A percentile compares a stretch with the other conserved stretches of the same genome.
These are phyloP conservation scores for Heliocidaris erythrogramma DNA, from an alignment of 35 echinoderm and acorn worm species.

Conservation along the genomic window DNA sequence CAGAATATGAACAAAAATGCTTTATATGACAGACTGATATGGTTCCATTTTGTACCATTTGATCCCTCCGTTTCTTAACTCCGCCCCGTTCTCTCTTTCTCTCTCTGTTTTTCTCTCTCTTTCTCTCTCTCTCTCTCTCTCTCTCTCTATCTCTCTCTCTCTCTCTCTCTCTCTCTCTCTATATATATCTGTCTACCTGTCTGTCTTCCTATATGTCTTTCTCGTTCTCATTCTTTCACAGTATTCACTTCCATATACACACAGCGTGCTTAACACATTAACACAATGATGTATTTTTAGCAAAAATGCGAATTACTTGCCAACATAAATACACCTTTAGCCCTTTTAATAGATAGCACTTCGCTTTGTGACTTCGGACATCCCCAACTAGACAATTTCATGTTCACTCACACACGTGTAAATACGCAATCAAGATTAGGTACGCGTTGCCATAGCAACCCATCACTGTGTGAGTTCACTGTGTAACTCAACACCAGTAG, in stretches of 20 bases:
- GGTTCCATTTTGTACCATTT: too few species aligned
- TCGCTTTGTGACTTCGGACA: background rate
- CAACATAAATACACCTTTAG: background rate
- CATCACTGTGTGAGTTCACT: background rate
- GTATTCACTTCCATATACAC: too few species aligned
- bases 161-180: too few species aligned
- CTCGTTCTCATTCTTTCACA: too few species aligned
- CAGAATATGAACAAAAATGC: too few species aligned
- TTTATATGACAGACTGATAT: too few species aligned
- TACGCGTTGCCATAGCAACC: background rate
- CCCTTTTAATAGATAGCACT: background rate
- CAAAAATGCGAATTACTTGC: background rate
- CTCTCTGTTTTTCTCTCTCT: too few species aligned
- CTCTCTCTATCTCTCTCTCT: too few species aligned
- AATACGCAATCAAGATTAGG: background rate
- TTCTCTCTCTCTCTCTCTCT: too few species aligned
- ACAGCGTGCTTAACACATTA: background rate
- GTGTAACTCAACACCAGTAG: background rate
- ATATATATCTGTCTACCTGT: too few species aligned
- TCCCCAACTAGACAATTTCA: background rate
- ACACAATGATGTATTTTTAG: background rate
- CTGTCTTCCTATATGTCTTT: too few species aligned
- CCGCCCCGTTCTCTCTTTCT: too few species aligned
- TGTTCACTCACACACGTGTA: background rate
- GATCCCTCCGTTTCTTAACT: background rate